These are phyloP conservation scores for Pristionchus japonicus DNA, from an alignment of 2,888 invertebrate species.

Conservation along the genomic window DNA sequence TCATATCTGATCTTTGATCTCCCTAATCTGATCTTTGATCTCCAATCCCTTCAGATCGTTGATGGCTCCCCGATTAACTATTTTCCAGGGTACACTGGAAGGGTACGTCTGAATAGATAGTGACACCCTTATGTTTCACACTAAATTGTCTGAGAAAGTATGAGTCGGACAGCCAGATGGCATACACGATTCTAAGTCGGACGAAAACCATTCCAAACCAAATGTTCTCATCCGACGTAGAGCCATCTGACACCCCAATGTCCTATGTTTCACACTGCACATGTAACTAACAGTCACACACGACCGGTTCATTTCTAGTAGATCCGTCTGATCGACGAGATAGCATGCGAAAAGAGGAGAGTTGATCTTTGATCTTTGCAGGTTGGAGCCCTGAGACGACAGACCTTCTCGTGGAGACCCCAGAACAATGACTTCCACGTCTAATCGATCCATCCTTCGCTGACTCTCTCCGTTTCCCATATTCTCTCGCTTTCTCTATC, in stretches of 20 bases:
- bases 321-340: not conserved
- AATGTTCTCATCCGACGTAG: no score
- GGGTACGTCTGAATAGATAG: no score
- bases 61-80: not conserved
- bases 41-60: not conserved
- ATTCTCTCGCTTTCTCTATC: not conserved
- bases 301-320: no score
- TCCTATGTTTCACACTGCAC: no score
- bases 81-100: slow-evolving; percentile 17
- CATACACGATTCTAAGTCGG: no score
- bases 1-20: not conserved
- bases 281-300: no score
- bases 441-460: not conserved
- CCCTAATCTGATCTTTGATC: not conserved
- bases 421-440: slow-evolving; percentile 33
- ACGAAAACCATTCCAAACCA: no score
- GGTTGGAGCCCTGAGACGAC: not conserved
- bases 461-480: not conserved
- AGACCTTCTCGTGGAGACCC: slow-evolving; percentile 34
- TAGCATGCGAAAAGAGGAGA: not conserved
- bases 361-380: slow-evolving; percentile 8
- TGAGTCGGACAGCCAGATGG: no score
- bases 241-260: no score
- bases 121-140: not conserved
- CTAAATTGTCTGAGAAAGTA: no score